A percentile compares a stretch with the other conserved stretches of the same genome.
Evolutionary conservation across 2,113 vertebrate species (phyloP).

Genomic region (Sinocyclocheilus rhinocerous): DNA sequence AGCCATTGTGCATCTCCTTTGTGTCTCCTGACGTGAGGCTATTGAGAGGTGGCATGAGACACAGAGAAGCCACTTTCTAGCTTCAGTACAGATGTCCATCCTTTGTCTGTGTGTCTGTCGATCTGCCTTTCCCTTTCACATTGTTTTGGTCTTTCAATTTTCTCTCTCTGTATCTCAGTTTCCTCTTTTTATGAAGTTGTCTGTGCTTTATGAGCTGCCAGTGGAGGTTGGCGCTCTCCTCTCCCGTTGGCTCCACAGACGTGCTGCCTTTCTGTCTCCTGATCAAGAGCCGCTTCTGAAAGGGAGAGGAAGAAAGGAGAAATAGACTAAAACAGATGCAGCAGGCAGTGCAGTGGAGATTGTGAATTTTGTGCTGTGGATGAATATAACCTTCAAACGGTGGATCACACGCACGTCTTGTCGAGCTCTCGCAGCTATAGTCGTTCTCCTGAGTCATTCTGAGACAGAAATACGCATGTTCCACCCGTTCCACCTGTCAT

Average conservation of each 20-base stretch:
- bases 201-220: constrained; percentile 14
- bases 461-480: constrained; percentile 1
- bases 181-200: constrained; percentile 39
- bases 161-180: neutral
- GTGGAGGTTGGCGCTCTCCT: constrained; percentile 26
- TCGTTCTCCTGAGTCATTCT: neutral
- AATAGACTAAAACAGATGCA: constrained; percentile 40
- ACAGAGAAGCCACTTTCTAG: neutral
- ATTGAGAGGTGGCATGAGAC: neutral
- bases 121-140: neutral
- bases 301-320: constrained; percentile 52
- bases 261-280: constrained; percentile 27
- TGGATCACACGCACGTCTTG: neutral
- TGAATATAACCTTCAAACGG: constrained; percentile 16
- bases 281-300: constrained; percentile 56
- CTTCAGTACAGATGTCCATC: neutral
- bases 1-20: constrained; percentile 21
- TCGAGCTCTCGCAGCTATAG: constrained; percentile 5
- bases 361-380: constrained; percentile 13
- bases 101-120: neutral
- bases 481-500: neutral
- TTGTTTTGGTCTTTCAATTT: neutral
- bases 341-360: neutral
- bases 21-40: neutral
- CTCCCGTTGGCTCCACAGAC: constrained; percentile 15